These are phyloP conservation scores for Tapirus terrestris DNA, from an alignment of 2,113 vertebrate species.

Conservation along the genomic window DNA sequence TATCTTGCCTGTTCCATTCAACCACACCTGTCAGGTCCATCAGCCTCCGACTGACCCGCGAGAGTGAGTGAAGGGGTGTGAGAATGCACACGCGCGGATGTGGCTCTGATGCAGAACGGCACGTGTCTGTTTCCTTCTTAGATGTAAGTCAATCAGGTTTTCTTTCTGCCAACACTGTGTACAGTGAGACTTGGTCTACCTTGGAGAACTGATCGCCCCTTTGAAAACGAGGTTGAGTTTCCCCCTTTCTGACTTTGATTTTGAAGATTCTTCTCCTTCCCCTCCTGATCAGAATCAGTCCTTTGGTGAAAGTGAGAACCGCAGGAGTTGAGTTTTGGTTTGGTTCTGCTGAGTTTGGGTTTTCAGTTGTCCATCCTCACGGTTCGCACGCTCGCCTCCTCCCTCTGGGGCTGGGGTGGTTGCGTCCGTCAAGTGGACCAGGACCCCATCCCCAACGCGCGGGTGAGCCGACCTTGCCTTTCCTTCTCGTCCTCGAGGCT, in stretches of 20 bases:
- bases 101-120: not conserved
- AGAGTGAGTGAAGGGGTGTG: not conserved
- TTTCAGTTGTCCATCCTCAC: conserved; percentile 63
- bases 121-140: not conserved
- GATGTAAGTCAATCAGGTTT: conserved; percentile 76
- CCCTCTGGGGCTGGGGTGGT: not conserved
- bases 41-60: rapidly evolving
- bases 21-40: not conserved
- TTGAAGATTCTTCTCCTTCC: conserved; percentile 46
- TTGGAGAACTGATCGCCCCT: conserved; percentile 70
- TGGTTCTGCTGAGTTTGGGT: conserved; percentile 42
- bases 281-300: conserved; percentile 45
- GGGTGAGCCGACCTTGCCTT: conserved; percentile 77
- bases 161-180: conserved; percentile 83
- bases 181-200: conserved; percentile 58
- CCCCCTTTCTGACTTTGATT: conserved; percentile 66
- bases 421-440: not conserved
- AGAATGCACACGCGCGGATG: rapidly evolving
- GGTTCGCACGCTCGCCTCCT: not conserved
- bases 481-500: conserved; percentile 71
- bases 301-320: conserved; percentile 58
- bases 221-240: conserved; percentile 63
- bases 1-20: conserved; percentile 10
- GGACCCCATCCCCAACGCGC: conserved; percentile 14
- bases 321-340: conserved; percentile 52